phyloP scores from a whole-genome alignment of 1,140 invertebrate genomes.

The Bombus cullumanus region DNA sequence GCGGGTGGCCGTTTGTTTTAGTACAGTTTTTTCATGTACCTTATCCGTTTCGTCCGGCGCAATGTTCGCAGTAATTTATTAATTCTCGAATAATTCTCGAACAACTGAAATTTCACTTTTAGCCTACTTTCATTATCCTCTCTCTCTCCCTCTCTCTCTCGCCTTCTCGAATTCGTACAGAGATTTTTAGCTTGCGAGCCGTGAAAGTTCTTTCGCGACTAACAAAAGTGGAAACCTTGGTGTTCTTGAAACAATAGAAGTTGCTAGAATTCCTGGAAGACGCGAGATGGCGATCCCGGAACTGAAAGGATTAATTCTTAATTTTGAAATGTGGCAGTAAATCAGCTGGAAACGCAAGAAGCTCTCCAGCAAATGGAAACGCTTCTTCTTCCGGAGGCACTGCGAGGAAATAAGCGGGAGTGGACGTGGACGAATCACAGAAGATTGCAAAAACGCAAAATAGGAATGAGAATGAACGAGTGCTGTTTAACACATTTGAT shows the following conservation, averaged over 20 bases:
- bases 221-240: background rate
- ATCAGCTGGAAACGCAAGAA: conserved; percentile 1
- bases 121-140: conserved; percentile 19
- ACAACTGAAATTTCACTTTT: conserved; percentile 10
- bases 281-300: background rate
- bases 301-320: conserved; percentile 31
- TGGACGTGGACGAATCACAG: background rate
- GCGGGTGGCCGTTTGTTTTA: background rate
- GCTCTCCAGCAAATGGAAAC: conserved; percentile 3
- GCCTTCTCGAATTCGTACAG: background rate
- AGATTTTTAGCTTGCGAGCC: background rate
- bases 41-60: background rate
- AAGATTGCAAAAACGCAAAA: background rate
- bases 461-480: background rate
- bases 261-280: background rate
- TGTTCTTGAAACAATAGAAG: background rate
- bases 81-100: background rate
- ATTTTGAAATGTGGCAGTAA: background rate
- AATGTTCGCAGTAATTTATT: background rate
- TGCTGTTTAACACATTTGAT: background rate
- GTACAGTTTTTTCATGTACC: background rate
- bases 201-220: background rate
- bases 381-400: background rate
- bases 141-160: background rate
- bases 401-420: background rate